These are phyloP conservation scores for Momotus momota DNA, from an alignment of 2,797 vertebrate species.

Conservation along the genomic window DNA sequence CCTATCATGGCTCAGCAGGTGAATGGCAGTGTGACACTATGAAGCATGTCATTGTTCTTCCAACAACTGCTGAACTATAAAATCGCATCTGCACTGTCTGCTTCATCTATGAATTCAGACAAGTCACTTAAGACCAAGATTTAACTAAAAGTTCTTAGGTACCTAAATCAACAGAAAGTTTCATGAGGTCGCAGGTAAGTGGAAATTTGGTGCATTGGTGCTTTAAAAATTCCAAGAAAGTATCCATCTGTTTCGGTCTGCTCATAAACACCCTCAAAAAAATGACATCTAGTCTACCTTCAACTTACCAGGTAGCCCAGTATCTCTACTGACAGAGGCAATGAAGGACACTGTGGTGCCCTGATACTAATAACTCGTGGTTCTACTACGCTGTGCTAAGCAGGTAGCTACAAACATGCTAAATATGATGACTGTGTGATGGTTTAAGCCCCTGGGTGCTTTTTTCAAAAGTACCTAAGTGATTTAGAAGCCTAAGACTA, in stretches of 20 bases:
- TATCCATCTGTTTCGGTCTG: not conserved
- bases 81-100: not conserved
- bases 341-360: not conserved
- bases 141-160: not conserved
- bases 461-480: not conserved
- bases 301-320: not conserved
- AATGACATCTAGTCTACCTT: not conserved
- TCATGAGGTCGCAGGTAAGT: not conserved
- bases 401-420: not conserved
- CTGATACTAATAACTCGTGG: not conserved
- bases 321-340: not conserved
- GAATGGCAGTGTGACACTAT: not conserved
- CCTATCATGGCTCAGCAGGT: not conserved
- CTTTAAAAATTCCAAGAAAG: not conserved
- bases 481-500: slow-evolving; percentile 32
- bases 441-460: slow-evolving; percentile 1
- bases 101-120: not conserved
- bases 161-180: not conserved
- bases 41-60: not conserved
- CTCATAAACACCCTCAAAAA: not conserved
- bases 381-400: not conserved
- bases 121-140: not conserved
- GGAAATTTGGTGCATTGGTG: not conserved
- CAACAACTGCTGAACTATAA: not conserved
- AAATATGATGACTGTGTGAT: not conserved